Base-by-base conservation (phyloP, 2,888 invertebrate genomes). In the Drosophila koepferae region DNA sequence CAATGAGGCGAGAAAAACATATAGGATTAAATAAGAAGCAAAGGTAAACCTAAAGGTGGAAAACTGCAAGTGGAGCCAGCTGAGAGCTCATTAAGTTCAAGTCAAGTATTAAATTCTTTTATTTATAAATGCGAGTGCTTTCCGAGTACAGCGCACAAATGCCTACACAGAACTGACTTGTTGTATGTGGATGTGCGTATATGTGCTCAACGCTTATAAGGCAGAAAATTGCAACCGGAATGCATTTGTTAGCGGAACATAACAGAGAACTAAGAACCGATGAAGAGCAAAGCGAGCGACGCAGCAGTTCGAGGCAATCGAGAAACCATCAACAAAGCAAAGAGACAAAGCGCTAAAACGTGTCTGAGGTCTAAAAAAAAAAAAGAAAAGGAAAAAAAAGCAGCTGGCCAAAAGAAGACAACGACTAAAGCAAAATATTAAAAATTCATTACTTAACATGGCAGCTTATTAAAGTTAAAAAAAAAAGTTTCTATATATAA, bases 191-290 rank as follows among this genome's bases (percentile, higher is more conserved):
- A 48, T 49, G 56, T 38, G 28, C 20, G 20, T 48, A 46, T 38
- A 4, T 59, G 23, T 56, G 40, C 63, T 62, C 55, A 59, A 62
- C 67, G 62, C 77, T 81, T 85, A 85, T 82, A 86, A 72, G 90
- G 90, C 53, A 78, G 86, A 80, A 89, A 78, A 89, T 78, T 78
- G 78, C 86, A 83, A 86, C 80, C 81, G 80, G 86, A 87, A 86
- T 90, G 81, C 70, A 75, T 68, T 80, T 77, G 48, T 79, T 65
- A 71, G 68, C 72, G 62, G 60, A 77, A 65, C 53, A 72, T 51
- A 58, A 67, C 48, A 55, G 54, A 67, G 59, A 75, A 68, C 60
- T 43, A 59, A 46, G 66, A 31, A 34, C 40, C 40, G 54, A 70
- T 34, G 46, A 38, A 7, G 59, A 48, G 28, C 23, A 6, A 10